Base-by-base conservation (phyloP, 2,888 invertebrate species). In the Hedya salicella region DNA sequence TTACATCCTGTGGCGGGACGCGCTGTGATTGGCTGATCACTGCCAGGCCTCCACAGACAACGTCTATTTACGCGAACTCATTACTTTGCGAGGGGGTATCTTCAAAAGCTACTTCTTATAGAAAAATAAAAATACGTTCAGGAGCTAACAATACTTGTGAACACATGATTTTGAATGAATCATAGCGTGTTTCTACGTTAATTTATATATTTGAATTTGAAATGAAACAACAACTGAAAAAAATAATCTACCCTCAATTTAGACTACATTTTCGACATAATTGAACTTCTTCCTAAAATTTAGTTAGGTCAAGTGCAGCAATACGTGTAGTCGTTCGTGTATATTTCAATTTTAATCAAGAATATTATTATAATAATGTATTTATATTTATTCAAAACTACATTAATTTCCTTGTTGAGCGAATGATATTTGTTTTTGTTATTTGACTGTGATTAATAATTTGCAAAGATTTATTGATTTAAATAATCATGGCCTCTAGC, bases 311-410 rank as follows among this genome's bases (percentile, higher is more conserved):
- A 75, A 78, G 80, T 76, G 77, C 75, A 78, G 74, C 78, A 75
- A 69, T 73, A 78, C 78, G 84, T 78, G 75, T 79, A 83, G 82
- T 82, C 78, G 75, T 81, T 83, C 79, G 79, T 78, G 78, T 78
- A 74, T 73, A 78, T 71, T 65, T 67, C 73, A 68, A 61, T 46
- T 66, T 72, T 71, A 71, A 71, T 69, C 75, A 70, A 67, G 71
- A 73, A 68, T 68, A 75, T 76, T 75, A 75, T 75, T 69, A 54
- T 48, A 39, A 54, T 49, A 39, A 63, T 54, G 54, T 42, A 64
- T 64, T 64, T 40, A 25, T 42, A 64, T 64, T 64, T 40, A 16
- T 14, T n/a, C 19, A 50, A 42, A 40, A 25, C 42, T n/a, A 19
- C 49, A 25, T 16, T 49, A 49, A 40, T 36, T 36, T 36, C 8